Evolutionary conservation across 2,888 invertebrate genomes (phyloP).

Genomic region (Cartodere bifasciata): DNA sequence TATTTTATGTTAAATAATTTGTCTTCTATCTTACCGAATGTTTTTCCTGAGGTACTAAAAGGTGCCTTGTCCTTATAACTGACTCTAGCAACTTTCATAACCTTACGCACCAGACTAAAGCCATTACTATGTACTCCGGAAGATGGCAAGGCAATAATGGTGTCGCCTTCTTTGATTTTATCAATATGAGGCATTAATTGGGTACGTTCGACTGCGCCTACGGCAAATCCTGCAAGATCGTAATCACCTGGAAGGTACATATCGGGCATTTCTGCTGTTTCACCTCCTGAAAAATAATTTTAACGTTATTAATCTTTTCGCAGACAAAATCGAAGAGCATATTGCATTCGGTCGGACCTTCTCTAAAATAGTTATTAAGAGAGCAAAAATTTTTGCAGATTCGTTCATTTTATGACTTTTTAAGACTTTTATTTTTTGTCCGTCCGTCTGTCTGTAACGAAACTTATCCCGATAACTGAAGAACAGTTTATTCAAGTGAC

Average conservation of each 20-base stretch:
- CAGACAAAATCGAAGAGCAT: too few relatives aligned
- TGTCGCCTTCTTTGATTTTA: conserved; percentile 60
- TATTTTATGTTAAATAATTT: neutral
- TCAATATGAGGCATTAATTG: conserved; percentile 53
- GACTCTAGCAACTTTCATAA: conserved; percentile 53
- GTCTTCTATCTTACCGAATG: conserved; percentile 46
- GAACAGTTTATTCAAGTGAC: too few relatives aligned
- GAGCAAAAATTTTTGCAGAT: too few relatives aligned
- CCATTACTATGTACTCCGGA: conserved; percentile 93
- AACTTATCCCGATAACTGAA: too few relatives aligned
- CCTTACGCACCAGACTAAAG: conserved; percentile 75
- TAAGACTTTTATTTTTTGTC: too few relatives aligned
- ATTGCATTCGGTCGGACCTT: too few relatives aligned
- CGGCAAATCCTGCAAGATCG: conserved; percentile 92
- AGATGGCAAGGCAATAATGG: conserved; percentile 76
- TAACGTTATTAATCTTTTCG: too few relatives aligned
- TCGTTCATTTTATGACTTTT: too few relatives aligned
- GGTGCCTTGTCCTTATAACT: conserved; percentile 57
- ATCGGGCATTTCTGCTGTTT: conserved; percentile 96
- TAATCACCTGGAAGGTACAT: conserved; percentile 82
- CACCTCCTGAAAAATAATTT: conserved; percentile 55
- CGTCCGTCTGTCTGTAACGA: too few relatives aligned
- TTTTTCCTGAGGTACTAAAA: conserved; percentile 53
- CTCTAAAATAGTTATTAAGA: too few relatives aligned
- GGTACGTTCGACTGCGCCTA: conserved; percentile 77